These are phyloP conservation scores for Murina feae DNA, from an alignment of 2,113 vertebrate genomes.

Conservation along the genomic window DNA sequence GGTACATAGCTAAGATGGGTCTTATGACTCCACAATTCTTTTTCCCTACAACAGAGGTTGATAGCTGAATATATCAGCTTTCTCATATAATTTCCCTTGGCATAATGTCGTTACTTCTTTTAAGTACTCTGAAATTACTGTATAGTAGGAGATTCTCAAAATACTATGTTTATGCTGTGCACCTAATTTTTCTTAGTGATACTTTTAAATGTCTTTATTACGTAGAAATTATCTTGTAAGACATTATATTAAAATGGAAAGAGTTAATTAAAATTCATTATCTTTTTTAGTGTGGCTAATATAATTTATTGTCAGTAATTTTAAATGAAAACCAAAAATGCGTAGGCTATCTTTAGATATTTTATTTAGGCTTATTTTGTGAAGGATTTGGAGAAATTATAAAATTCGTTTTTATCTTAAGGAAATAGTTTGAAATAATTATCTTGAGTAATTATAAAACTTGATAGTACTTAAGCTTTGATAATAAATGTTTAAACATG, in stretches of 20 bases:
- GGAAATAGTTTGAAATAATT: not conserved
- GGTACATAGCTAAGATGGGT: not conserved
- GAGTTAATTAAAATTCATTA: not conserved
- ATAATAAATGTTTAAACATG: conserved; percentile 18
- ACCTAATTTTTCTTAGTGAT: not conserved
- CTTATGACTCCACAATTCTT: not conserved
- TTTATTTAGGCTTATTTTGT: conserved; percentile 5
- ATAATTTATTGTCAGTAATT: conserved; percentile 18
- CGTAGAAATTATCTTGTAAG: not conserved
- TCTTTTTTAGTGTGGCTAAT: not conserved
- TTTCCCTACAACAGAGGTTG: not conserved
- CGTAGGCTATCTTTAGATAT: not conserved
- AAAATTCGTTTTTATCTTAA: not conserved
- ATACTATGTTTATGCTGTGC: not conserved
- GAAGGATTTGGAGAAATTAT: not conserved
- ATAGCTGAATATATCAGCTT: not conserved
- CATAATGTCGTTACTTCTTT: not conserved
- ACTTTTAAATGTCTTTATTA: conserved; percentile 13
- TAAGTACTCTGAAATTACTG: not conserved
- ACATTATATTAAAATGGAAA: not conserved
- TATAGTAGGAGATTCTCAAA: not conserved
- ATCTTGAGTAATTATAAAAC: not conserved
- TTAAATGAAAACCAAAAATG: conserved; percentile 12
- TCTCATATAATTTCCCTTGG: conserved; percentile 10
- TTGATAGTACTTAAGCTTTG: not conserved